Conservation (phyloP, 1,140 invertebrate genomes). For the Drosophila biarmipes region DNA sequence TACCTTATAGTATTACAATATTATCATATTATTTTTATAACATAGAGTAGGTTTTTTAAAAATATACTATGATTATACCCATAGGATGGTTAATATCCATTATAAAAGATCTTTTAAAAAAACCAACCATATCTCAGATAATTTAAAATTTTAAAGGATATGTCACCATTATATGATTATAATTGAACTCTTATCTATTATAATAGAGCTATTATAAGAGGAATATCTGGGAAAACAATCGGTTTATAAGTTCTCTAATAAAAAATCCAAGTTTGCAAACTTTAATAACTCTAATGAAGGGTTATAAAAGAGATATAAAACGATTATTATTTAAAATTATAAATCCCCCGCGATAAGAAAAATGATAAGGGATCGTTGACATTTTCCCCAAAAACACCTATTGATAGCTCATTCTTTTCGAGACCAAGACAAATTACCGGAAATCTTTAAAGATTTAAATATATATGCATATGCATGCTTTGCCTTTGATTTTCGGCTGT, state of each 20-base stretch:
- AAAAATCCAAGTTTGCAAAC: not conserved
- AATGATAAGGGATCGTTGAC: not conserved
- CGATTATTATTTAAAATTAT: no score
- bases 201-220: no score
- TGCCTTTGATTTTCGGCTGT: constrained; percentile 17
- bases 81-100: not conserved
- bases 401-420: not conserved
- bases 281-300: not conserved
- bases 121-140: no score
- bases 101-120: not conserved
- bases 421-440: constrained; percentile 50
- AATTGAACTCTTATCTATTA: no score
- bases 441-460: constrained; percentile 59
- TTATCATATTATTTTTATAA: not conserved
- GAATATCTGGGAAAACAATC: not conserved
- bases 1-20: no score
- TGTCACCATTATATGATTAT: no score
- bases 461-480: constrained; percentile 1
- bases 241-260: no score
- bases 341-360: not conserved
- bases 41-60: no score
- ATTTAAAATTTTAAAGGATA: no score
- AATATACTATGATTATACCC: no score
- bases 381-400: not conserved
- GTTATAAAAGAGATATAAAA: no score